Percentiles rank a stretch among this genome's conserved stretches.
Evolutionary conservation across 2,888 invertebrate species (phyloP).

Genomic region (Panzeria rudis): DNA sequence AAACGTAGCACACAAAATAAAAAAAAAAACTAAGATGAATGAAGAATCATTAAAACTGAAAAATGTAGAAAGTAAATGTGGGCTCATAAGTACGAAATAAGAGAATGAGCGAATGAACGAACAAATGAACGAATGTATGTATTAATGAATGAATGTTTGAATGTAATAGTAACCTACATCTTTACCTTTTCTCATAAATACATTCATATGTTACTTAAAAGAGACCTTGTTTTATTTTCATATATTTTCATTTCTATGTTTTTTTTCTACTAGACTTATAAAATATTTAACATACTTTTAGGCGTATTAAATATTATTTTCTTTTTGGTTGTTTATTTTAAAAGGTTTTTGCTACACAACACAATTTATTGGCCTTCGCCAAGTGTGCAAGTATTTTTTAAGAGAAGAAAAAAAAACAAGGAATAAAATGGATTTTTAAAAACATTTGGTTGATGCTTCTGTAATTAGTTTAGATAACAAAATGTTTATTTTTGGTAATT

Average conservation of each 20-base stretch:
- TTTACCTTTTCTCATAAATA: constrained; percentile 28
- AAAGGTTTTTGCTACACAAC: constrained; percentile 41
- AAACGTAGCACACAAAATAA: constrained; percentile 37
- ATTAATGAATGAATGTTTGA: constrained; percentile 12
- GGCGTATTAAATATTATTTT: constrained; percentile 76
- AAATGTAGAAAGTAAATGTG: constrained; percentile 66
- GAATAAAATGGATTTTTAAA: not conserved
- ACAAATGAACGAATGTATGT: not conserved
- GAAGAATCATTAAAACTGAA: constrained; percentile 71
- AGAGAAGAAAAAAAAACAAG: not conserved
- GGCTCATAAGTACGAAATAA: constrained; percentile 29
- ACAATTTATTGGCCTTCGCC: constrained; percentile 48
- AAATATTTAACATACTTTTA: constrained; percentile 82
- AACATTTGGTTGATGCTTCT: not conserved
- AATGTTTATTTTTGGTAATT: not conserved
- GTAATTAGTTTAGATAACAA: constrained; percentile 1
- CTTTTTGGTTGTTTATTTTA: constrained; percentile 19
- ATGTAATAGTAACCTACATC: constrained; percentile 59
- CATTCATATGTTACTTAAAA: constrained; percentile 57
- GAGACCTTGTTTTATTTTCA: constrained; percentile 62
- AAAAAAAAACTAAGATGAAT: constrained; percentile 62
- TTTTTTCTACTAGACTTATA: constrained; percentile 74
- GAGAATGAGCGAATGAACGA: constrained; percentile 28
- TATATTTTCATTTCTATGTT: not conserved
- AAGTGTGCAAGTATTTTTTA: not conserved